Evolutionary conservation across 1,140 invertebrate species (phyloP), one percentile per base, ranked within the genome.

Genomic region (Eueides isabella): DNA sequence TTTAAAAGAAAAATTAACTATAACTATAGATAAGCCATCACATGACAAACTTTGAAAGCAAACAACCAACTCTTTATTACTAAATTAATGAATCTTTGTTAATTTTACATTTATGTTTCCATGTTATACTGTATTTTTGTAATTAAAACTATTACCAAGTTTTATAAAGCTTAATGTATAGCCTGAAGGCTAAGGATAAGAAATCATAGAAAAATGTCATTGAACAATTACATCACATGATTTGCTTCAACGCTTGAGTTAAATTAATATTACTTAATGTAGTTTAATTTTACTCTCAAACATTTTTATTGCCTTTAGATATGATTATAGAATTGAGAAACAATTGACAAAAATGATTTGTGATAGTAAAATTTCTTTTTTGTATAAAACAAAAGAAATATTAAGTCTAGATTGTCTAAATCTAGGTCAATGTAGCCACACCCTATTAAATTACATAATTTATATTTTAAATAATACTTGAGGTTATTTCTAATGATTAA

Each of bases 401-500:
- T n/a, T n/a, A n/a, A 23, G 19, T 55, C 19, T 9, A 55, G 19
- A 55, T 23, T 23, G 23, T 55, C 26, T 5, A 26, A 12, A 55
- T 26, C 19, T 55, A 23, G 48, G 48, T 55, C 48, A 55, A 26
- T 9, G n/a, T 12, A 55, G 19, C 48, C 48, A 55, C 48, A 55
- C 48, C 48, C 48, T 55, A 55, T 55, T 2, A 55, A 55, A 55
- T 55, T 55, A 55, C 48, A 55, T 55, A 55, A 55, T 55, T 55
- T 55, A 55, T 26, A 1, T 55, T 26, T 55, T 55, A 55, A 55
- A 55, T 14, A 55, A 23, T 55, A 3, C 11, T 23, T 23, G 19
- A 55, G 11, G 41, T 44, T 11, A 55, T 26, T 26, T 12, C 7
- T 55, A 55, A 23, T 55, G 19, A 55, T 23, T 26, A 2, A 55